A percentile compares a stretch with the other conserved stretches of the same genome.
phyloP scores from a whole-genome alignment of 2,888 invertebrate species.

The Aleiodes leptofemur region DNA sequence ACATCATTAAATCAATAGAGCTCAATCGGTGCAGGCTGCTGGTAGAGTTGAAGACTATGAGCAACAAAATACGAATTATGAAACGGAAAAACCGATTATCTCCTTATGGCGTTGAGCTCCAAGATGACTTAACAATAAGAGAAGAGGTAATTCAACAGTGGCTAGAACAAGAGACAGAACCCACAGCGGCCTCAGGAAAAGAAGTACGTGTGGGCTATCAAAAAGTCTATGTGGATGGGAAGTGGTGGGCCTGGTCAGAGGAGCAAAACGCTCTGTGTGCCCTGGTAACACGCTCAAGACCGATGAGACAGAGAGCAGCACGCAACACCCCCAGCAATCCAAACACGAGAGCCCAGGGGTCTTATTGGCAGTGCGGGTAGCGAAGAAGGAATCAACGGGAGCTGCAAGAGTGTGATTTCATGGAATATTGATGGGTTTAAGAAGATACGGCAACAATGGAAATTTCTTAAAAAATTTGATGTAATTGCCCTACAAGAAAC shows the following conservation, averaged over 20 bases:
- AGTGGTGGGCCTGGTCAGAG: conserved; percentile 6
- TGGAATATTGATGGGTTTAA: conserved; percentile 43
- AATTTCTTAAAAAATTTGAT: conserved; percentile 33
- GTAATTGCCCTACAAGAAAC: conserved; percentile 46
- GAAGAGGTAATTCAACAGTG: conserved; percentile 10
- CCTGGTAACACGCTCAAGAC: not conserved
- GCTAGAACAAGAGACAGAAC: not conserved
- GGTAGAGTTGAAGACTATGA: not conserved
- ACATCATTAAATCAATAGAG: not conserved
- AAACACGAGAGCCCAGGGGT: too few relatives aligned
- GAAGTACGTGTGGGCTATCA: not conserved
- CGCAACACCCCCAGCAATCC: not conserved
- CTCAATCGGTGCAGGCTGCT: not conserved
- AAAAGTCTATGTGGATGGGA: not conserved
- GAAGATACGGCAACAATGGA: conserved; percentile 35
- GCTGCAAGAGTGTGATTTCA: not conserved
- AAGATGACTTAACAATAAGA: conserved; percentile 6
- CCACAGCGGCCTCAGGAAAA: not conserved
- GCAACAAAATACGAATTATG: not conserved
- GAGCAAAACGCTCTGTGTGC: not conserved
- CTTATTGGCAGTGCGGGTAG: not conserved
- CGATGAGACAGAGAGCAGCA: not conserved
- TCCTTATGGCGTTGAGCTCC: not conserved
- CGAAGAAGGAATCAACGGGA: not conserved
- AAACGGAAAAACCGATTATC: not conserved